Evolutionary conservation across 2,797 vertebrate species (phyloP).

Genomic region (Aselliscus stoliczkanus): DNA sequence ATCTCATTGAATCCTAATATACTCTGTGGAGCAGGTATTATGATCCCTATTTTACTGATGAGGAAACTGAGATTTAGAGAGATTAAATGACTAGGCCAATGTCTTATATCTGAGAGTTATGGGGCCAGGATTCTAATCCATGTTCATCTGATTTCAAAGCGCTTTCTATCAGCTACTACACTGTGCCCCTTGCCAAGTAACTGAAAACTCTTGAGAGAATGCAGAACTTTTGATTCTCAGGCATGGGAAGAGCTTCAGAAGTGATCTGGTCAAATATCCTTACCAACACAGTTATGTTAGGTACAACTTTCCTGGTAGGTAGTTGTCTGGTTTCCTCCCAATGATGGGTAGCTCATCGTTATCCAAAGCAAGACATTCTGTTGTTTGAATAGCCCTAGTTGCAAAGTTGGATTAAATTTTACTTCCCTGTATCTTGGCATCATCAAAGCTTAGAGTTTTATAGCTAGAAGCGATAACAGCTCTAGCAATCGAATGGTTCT

Average conservation of each 20-base stretch:
- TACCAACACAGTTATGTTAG: not conserved
- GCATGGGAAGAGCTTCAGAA: not conserved
- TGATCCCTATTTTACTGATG: not conserved
- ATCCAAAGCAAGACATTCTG: not conserved
- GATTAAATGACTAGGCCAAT: not conserved
- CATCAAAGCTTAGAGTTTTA: not conserved
- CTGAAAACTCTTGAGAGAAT: not conserved
- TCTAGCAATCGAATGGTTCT: not conserved
- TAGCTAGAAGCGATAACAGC: not conserved
- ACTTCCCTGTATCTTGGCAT: not conserved
- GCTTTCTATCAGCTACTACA: not conserved
- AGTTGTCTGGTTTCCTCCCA: not conserved
- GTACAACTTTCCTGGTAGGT: not conserved
- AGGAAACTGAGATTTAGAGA: not conserved
- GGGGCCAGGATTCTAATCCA: not conserved
- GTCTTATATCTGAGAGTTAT: not conserved
- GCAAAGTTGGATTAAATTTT: not conserved
- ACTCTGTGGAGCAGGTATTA: not conserved
- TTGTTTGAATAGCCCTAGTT: not conserved
- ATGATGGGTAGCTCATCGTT: not conserved
- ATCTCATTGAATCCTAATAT: not conserved
- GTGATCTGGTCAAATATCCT: not conserved
- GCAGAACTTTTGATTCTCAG: not conserved
- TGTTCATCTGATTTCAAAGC: not conserved
- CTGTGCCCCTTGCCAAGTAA: not conserved